Percentiles rank a stretch among this genome's conserved stretches.
These are phyloP conservation scores for Hirtodrosophila trivittata DNA, from an alignment of 2,888 invertebrate genomes.

Conservation along the genomic window DNA sequence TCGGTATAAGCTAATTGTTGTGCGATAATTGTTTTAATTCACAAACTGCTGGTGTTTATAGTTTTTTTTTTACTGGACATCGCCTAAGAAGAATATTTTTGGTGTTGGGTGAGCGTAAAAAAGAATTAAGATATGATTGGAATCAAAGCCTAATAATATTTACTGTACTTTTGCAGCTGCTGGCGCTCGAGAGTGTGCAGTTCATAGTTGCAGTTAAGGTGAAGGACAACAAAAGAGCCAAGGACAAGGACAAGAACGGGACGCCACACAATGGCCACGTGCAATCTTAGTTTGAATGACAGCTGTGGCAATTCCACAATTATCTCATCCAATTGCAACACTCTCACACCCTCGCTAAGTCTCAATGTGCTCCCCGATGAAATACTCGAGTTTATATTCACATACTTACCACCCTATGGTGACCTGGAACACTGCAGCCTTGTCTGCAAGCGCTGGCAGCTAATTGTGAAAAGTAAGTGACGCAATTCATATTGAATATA, in stretches of 20 bases:
- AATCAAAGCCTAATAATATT: background rate
- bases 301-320: constrained; percentile 33
- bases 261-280: constrained; percentile 52
- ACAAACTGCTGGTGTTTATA: constrained; percentile 51
- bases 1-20: background rate
- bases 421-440: constrained; percentile 93
- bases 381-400: constrained; percentile 95
- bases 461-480: constrained; percentile 91
- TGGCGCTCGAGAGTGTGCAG: constrained; percentile 4
- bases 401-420: constrained; percentile 94
- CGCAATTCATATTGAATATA: too few species aligned
- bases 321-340: constrained; percentile 15
- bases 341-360: constrained; percentile 23
- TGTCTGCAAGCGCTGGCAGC: constrained; percentile 94
- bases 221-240: constrained; percentile 52
- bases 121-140: constrained; percentile 5
- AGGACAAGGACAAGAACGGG: constrained; percentile 28
- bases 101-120: constrained; percentile 4
- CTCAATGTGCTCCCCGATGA: constrained; percentile 94
- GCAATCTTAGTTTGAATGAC: constrained; percentile 57
- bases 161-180: constrained; percentile 5
- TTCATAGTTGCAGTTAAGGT: constrained; percentile 29
- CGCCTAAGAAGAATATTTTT: constrained; percentile 11
- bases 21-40: constrained; percentile 39
- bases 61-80: constrained; percentile 17